Conservation (phyloP, 2,113 vertebrate genomes). For the Mobula hypostoma region DNA sequence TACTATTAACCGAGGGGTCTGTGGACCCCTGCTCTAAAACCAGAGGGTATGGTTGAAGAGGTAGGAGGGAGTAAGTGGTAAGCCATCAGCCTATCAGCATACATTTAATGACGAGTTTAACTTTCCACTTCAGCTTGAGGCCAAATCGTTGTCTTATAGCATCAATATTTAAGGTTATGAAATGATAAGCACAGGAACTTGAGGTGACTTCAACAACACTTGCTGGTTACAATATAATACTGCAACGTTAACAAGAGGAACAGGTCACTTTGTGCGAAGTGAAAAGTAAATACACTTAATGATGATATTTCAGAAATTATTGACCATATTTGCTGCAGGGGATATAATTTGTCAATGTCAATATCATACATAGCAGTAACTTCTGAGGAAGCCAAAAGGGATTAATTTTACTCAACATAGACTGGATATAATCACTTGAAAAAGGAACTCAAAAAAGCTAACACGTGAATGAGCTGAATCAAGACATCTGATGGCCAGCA, state of each 20-base stretch:
- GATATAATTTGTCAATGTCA: background rate
- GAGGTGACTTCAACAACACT: background rate
- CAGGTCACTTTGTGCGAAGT: background rate
- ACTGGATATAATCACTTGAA: background rate
- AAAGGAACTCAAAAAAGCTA: no score
- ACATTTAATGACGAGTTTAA: background rate
- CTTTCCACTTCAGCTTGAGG: background rate
- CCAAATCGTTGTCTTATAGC: background rate
- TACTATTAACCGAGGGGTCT: no score
- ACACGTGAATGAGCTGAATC: no score
- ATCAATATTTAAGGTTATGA: background rate
- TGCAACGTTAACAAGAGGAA: background rate
- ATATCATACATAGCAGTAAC: background rate
- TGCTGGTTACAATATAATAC: slow-evolving; percentile 1
- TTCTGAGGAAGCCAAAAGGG: background rate
- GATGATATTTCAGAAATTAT: background rate
- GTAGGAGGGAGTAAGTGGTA: no score
- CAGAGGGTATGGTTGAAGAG: no score
- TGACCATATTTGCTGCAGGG: background rate
- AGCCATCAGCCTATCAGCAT: background rate
- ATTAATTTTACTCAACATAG: background rate
- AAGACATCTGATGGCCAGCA: no score
- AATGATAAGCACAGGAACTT: background rate
- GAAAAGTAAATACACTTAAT: background rate
- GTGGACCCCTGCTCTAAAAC: no score